phyloP scores from a whole-genome alignment of 2,888 invertebrate species.

The Drepana falcataria region DNA sequence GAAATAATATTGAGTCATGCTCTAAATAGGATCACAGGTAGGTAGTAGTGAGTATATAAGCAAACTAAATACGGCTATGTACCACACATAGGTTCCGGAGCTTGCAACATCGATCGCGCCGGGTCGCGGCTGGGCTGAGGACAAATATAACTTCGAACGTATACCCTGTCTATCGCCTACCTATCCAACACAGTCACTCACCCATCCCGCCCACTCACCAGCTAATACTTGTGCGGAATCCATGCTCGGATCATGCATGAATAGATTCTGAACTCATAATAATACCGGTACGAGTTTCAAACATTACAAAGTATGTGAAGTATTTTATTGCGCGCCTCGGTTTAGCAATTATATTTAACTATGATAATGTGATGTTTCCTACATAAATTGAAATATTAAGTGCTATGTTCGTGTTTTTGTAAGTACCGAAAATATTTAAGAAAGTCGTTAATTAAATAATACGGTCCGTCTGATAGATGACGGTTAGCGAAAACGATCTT shows the following conservation, averaged over 20 bases:
- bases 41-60: neutral
- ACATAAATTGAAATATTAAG: neutral
- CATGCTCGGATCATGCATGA: neutral
- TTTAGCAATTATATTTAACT: neutral
- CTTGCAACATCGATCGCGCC: conserved; percentile 21
- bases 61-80: no score
- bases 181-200: neutral
- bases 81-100: neutral
- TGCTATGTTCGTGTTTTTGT: no score
- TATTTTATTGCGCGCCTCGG: neutral
- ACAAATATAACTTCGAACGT: conserved; percentile 21
- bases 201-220: conserved; percentile 12
- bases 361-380: neutral
- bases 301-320: neutral
- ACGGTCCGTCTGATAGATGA: no score
- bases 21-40: no score
- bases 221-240: conserved; percentile 15
- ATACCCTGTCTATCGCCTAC: neutral
- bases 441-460: no score
- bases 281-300: neutral
- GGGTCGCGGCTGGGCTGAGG: conserved; percentile 11
- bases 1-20: no score
- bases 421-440: no score
- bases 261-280: neutral
- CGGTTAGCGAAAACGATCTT: no score